These are phyloP conservation scores for Corvus cornix DNA, from an alignment of 2,113 vertebrate genomes.

Conservation along the genomic window DNA sequence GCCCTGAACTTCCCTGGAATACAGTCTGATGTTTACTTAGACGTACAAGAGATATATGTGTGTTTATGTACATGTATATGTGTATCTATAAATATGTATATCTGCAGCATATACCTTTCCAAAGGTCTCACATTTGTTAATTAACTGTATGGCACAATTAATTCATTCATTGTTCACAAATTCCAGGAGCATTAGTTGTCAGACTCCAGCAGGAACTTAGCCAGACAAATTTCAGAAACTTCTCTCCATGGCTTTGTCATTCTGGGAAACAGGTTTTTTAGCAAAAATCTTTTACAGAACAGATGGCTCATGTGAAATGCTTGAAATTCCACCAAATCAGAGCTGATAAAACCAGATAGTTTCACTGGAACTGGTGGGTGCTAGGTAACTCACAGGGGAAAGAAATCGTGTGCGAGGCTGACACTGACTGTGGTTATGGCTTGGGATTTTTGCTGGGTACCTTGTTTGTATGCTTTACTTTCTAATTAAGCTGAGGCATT, in stretches of 20 bases:
- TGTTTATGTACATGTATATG: background rate
- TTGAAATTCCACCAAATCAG: slow-evolving; percentile 2
- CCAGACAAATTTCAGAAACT: background rate
- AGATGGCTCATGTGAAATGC: slow-evolving; percentile 20
- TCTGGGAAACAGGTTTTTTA: background rate
- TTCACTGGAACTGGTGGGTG: background rate
- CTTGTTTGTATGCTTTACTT: background rate
- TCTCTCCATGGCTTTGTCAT: background rate
- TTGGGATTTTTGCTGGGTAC: background rate
- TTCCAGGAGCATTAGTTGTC: slow-evolving; percentile 2
- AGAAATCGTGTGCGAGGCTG: background rate
- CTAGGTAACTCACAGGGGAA: background rate
- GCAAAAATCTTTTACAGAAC: background rate
- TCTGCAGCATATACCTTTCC: background rate
- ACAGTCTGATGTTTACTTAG: background rate
- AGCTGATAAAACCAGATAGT: background rate
- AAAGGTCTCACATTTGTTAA: background rate
- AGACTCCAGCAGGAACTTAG: background rate
- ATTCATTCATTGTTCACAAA: slow-evolving; percentile 28
- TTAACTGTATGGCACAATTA: background rate
- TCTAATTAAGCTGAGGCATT: background rate
- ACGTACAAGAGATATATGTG: background rate
- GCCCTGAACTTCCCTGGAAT: background rate
- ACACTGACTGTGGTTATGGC: background rate
- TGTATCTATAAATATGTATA: background rate